These are phyloP conservation scores for Crematogaster levior DNA, from an alignment of 2,888 invertebrate genomes.

Conservation along the genomic window DNA sequence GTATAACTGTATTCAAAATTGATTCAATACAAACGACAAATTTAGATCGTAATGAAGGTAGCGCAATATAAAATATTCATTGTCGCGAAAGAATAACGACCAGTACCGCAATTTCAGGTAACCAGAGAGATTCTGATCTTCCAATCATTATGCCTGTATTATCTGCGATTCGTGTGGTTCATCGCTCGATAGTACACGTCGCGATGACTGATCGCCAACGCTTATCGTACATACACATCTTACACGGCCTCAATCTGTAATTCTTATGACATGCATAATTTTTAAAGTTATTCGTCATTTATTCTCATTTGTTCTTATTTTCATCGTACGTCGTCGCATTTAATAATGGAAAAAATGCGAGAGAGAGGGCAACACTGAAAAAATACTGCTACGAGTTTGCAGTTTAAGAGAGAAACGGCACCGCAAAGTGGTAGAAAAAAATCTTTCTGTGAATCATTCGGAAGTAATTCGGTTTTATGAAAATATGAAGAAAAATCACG, in stretches of 20 bases:
- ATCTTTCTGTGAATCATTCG: not conserved
- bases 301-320: no score
- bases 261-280: constrained; percentile 48
- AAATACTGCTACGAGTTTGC: not conserved
- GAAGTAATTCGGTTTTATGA: not conserved
- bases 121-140: constrained; percentile 44
- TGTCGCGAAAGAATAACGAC: constrained; percentile 38
- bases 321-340: not conserved
- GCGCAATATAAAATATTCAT: constrained; percentile 34
- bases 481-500: not conserved
- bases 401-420: not conserved
- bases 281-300: constrained; percentile 28
- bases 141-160: constrained; percentile 43
- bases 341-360: not conserved
- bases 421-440: not conserved
- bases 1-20: constrained; percentile 5
- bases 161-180: constrained; percentile 43
- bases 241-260: constrained; percentile 43
- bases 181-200: constrained; percentile 39
- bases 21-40: not conserved
- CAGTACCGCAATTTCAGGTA: constrained; percentile 41
- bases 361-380: not conserved
- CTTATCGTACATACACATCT: constrained; percentile 25
- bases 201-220: constrained; percentile 38
- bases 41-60: not conserved